These are phyloP conservation scores for Enteromius thamalakanensis DNA, from an alignment of 2,797 vertebrate species.

Conservation along the genomic window DNA sequence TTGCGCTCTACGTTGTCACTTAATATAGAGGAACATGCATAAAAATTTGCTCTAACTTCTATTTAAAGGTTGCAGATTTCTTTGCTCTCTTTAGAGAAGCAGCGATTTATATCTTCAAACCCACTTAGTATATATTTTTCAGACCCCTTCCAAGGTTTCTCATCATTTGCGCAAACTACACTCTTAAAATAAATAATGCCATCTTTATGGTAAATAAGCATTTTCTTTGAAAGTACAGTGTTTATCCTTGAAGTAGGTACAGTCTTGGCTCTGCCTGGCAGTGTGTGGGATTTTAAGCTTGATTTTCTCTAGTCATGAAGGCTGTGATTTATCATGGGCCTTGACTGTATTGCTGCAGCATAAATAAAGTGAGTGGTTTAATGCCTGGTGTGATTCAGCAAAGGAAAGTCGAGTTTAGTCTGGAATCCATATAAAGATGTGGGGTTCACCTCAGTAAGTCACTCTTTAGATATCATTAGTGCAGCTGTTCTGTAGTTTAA, in stretches of 20 bases:
- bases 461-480: not conserved
- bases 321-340: not conserved
- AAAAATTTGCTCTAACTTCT: not conserved
- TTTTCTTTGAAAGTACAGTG: not conserved
- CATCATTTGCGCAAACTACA: not conserved
- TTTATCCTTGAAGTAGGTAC: not conserved
- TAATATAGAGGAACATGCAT: not conserved
- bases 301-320: not conserved
- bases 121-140: not conserved
- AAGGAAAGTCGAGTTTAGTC: not conserved
- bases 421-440: not conserved
- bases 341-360: not conserved
- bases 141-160: not conserved
- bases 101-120: not conserved
- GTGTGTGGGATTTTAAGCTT: constrained; percentile 6
- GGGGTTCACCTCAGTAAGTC: not conserved
- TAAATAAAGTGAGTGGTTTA: constrained; percentile 9
- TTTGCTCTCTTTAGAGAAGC: not conserved
- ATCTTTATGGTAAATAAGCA: not conserved
- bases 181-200: not conserved
- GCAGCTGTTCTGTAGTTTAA: not conserved
- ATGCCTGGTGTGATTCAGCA: constrained; percentile 30
- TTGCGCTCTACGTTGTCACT: not conserved
- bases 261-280: not conserved
- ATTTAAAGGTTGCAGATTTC: not conserved